These are phyloP conservation scores for Lytechinus pictus DNA, from an alignment of 35 echinoderm and acorn worm genomes.

Conservation along the genomic window DNA sequence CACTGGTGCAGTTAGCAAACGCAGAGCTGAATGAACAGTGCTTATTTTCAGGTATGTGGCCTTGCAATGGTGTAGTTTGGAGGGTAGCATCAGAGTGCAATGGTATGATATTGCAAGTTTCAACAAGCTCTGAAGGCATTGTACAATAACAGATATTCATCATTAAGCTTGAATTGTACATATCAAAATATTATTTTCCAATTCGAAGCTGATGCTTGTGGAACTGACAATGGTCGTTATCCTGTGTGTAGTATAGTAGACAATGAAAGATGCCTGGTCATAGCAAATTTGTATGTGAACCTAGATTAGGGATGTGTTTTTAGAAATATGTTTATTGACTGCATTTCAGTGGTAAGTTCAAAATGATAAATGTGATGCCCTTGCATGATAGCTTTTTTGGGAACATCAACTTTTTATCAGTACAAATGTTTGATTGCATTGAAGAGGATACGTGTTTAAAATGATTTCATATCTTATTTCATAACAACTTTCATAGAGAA, in stretches of 20 bases:
- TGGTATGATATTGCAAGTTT: too few species aligned
- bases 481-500: too few species aligned
- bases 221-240: background rate
- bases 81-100: too few species aligned
- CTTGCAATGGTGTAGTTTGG: too few species aligned
- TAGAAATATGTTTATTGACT: too few species aligned
- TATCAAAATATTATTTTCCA: too few species aligned
- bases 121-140: too few species aligned
- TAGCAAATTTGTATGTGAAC: background rate
- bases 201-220: too few species aligned
- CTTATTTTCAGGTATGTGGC: too few species aligned
- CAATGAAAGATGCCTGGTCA: background rate
- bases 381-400: background rate
- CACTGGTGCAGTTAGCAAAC: too few species aligned
- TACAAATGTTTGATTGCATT: background rate
- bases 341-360: background rate
- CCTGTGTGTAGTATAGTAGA: background rate
- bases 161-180: background rate
- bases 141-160: background rate
- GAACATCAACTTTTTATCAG: background rate
- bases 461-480: background rate
- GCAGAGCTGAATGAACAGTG: too few species aligned
- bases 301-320: background rate
- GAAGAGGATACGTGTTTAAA: background rate
- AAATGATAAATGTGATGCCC: background rate